Base-by-base conservation (phyloP, 2,888 invertebrate genomes). In the Diadegma fenestrale region DNA sequence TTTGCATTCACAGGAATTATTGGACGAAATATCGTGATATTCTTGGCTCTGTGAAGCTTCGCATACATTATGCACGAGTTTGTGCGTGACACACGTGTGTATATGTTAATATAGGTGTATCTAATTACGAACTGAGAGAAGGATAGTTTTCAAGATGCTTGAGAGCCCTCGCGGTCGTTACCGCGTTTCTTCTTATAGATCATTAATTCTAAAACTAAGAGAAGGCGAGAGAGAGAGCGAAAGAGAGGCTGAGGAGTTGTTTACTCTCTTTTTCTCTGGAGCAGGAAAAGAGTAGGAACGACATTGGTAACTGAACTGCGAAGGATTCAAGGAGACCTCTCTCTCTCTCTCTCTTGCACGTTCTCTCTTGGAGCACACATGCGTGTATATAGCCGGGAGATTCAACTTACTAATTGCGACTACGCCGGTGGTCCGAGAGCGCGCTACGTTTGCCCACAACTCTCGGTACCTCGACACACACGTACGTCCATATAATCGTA, bases 351-450 rank as follows among this genome's bases (percentile, higher is more conserved):
- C 48, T 33, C 54, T 41, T 22, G 43, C 48, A 8, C 48, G 8
- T 19, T 84, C 80, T 86, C 86, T 87, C 86, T 85, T 84, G 82
- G 86, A 86, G 79, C 87, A 84, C 87, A 88, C 87, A 88, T 87
- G 89, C 88, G 88, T 86, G 87, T 87, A 87, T 87, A 87, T 88
- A 87, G 88, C 87, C 88, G 88, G 88, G 90, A 91, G 90, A 92
- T 92, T 91, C 90, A 91, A 91, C 92, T 92, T 92, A 92, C 92
- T 92, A 92, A 92, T 92, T 92, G 92, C 91, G 88, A 88, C 92
- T 88, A 91, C 92, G 90, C 88, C 89, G 92, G 92, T 92, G 92
- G 92, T 92, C 90, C 89, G 79, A 63, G 72, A 71, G 63, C 77
- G 63, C 84, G 78, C 69, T 81, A 82, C 79, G 85, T 69, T 76